phyloP scores from a whole-genome alignment of 2,888 invertebrate genomes.

The Polydesmus complanatus region DNA sequence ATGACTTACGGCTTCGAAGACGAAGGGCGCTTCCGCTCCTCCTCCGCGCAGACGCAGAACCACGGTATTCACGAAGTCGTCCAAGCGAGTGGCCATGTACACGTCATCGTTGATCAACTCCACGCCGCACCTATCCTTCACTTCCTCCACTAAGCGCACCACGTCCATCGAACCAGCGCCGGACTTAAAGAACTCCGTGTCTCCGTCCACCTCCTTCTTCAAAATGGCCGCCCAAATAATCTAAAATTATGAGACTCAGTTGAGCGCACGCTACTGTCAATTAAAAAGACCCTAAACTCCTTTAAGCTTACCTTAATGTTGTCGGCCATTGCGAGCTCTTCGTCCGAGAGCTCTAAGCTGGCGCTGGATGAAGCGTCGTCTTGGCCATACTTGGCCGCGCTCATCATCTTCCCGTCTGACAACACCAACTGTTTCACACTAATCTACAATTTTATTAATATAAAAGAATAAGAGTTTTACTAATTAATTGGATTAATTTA shows the following conservation, averaged over 20 bases:
- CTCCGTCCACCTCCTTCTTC: conserved; percentile 53
- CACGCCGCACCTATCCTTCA: conserved; percentile 62
- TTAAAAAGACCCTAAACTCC: conserved; percentile 1
- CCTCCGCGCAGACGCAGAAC: conserved; percentile 51
- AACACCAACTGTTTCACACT: conserved; percentile 63
- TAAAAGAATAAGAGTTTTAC: too few species aligned
- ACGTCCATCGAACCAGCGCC: conserved; percentile 99
- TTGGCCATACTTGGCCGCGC: conserved; percentile 58
- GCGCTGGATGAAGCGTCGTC: conserved; percentile 42
- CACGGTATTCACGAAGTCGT: conserved; percentile 57
- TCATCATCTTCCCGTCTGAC: conserved; percentile 60
- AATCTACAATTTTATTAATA: conserved; percentile 37
- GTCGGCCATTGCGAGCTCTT: conserved; percentile 55
- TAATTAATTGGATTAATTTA: too few species aligned
- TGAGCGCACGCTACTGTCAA: not conserved
- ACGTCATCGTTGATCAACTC: conserved; percentile 76
- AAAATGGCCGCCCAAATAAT: conserved; percentile 75
- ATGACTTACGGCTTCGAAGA: conserved; percentile 51
- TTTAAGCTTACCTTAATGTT: conserved; percentile 32
- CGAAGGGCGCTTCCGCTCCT: conserved; percentile 39
- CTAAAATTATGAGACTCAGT: conserved; percentile 32
- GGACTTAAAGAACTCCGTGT: conserved; percentile 82
- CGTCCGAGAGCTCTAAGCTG: conserved; percentile 50
- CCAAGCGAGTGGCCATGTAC: conserved; percentile 80
- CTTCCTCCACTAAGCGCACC: conserved; percentile 79